Base-by-base conservation (phyloP, 1,140 invertebrate genomes). In the Lineus longissimus region DNA sequence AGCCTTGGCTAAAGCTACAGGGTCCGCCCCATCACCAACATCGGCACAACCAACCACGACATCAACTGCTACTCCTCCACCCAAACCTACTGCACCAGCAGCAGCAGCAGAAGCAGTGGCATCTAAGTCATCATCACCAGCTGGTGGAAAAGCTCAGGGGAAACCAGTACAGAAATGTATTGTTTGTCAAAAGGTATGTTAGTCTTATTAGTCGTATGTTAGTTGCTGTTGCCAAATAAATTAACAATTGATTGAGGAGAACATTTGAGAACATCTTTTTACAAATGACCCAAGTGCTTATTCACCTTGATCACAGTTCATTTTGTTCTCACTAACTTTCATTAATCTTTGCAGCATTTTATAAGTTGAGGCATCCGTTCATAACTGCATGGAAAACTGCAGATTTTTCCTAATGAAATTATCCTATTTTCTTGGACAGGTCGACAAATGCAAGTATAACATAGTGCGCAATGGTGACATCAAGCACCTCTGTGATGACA, bases 361-460 rank as follows among this genome's bases (percentile, higher is more conserved):
- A 15, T 15, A 36, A 36, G 33, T 36, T 36, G 6, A 36, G 4
- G 33, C 33, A n/a, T 36, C 33, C 33, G 6, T 36, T 36, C 33
- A 36, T 7, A 36, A 36, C 6, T 36, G 33, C 6, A 36, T 36
- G 4, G 33, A 36, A 36, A 36, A 7, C 15, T 36, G 4, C 15
- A 7, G 4, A 7, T 36, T 36, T 36, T 15, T 36, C 4, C 4
- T 36, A 36, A 36, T 4, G 33, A 36, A 15, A 7, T 59, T 64
- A 29, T 17, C 64, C 62, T 55, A 59, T 54, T 43, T 67, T 65
- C 56, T 65, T 29, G 65, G 72, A 30, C 64, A 84, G 82, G 67
- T 78, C 51, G 73, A 74, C 40, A 75, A 72, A 59, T 84, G 82
- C 68, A 83, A 83, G 68, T 83, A 81, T 62, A 81, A 84, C 71